These are phyloP conservation scores for Megalops atlanticus DNA, from an alignment of 2,113 vertebrate species.

Conservation along the genomic window DNA sequence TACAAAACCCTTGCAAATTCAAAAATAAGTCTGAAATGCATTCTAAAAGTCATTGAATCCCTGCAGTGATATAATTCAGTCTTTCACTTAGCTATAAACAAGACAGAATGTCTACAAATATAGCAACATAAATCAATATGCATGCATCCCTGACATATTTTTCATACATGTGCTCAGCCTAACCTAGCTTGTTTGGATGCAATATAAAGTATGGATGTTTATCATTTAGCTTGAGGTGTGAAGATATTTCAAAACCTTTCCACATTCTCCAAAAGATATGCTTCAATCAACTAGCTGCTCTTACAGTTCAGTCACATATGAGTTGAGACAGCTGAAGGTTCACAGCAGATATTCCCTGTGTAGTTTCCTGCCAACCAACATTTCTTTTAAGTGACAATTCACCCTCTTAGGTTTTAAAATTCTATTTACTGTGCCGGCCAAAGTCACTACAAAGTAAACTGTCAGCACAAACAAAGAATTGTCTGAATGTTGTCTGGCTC, in stretches of 20 bases:
- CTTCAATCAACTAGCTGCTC: not conserved
- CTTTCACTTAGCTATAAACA: not conserved
- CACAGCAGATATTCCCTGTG: not conserved
- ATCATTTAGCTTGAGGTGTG: not conserved
- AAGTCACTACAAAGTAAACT: not conserved
- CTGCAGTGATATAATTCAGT: not conserved
- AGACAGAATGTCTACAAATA: not conserved
- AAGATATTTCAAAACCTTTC: not conserved
- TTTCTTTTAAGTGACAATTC: constrained; percentile 6
- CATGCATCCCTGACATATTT: not conserved
- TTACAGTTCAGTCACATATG: not conserved
- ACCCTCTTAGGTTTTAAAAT: not conserved
- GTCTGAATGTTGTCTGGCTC: not conserved
- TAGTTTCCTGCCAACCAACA: not conserved
- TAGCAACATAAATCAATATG: not conserved
- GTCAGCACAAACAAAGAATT: not conserved
- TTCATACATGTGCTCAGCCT: not conserved
- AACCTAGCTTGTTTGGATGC: not conserved
- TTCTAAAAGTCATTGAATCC: too few relatives aligned
- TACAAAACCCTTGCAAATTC: not conserved
- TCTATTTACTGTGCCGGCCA: not conserved
- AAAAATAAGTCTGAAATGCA: not conserved
- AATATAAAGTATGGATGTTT: not conserved
- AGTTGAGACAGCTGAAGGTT: not conserved
- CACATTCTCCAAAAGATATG: not conserved